phyloP scores from a whole-genome alignment of 2,113 vertebrate species.

The Symphodus melops region DNA sequence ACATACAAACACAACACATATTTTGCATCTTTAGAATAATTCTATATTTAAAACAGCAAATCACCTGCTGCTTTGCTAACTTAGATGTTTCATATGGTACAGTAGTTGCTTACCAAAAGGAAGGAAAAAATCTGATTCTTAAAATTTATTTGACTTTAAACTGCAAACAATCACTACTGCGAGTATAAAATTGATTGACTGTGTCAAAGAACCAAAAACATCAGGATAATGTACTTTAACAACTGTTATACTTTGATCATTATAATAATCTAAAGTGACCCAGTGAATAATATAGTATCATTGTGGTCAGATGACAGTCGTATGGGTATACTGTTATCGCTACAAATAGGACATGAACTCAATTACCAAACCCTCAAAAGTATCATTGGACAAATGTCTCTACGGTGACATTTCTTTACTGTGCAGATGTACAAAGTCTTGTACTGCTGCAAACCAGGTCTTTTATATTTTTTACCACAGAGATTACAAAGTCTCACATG shows the following conservation, averaged over 20 bases:
- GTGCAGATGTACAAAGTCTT: slow-evolving; percentile 43
- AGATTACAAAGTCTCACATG: slow-evolving; percentile 65
- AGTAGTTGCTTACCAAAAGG: too few relatives aligned
- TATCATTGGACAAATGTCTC: slow-evolving; percentile 61
- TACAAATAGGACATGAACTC: slow-evolving; percentile 65
- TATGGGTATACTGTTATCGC: slow-evolving; percentile 57
- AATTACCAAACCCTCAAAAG: slow-evolving; percentile 45
- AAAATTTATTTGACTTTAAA: too few relatives aligned
- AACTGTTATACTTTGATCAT: too few relatives aligned
- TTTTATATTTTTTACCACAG: slow-evolving; percentile 47
- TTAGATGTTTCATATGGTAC: slow-evolving; percentile 42
- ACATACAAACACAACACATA: slow-evolving; percentile 29
- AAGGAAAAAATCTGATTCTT: too few relatives aligned
- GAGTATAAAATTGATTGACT: too few relatives aligned
- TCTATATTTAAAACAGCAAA: slow-evolving; percentile 24
- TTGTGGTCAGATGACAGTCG: slow-evolving; percentile 43
- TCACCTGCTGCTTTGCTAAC: slow-evolving; percentile 21
- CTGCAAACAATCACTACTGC: too few relatives aligned
- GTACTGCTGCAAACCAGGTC: slow-evolving; percentile 35
- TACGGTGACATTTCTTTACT: slow-evolving; percentile 30
- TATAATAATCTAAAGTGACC: slow-evolving; percentile 1
- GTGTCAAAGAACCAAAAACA: too few relatives aligned
- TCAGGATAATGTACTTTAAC: too few relatives aligned
- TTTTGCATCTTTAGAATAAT: slow-evolving; percentile 38
- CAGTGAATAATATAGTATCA: slow-evolving; percentile 45